Base-by-base conservation (phyloP, 2,888 invertebrate species). In the Margaritifera margaritifera region DNA sequence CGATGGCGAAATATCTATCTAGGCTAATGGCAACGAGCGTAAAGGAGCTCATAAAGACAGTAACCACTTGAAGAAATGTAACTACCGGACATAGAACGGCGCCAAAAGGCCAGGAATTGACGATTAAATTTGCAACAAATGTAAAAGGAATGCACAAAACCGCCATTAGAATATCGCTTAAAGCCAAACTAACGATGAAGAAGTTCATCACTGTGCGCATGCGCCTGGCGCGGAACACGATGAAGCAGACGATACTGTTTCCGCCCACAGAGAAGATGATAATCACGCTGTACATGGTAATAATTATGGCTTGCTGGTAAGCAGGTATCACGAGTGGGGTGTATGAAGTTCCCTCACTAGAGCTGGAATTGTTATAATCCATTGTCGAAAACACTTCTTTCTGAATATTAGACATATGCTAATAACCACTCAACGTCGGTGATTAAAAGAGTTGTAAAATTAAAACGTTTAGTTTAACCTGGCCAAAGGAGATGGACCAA, bases 141-240 rank as follows among this genome's bases (percentile, higher is more conserved):
- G 88, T 89, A 74, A 90, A 89, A 11, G 91, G 91, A 64, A 91
- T 90, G 77, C 91, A 91, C 69, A 91, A 82, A 8, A 90, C 79
- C 5, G 90, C 87, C 86, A 91, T 91, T 59, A 91, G 78, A n/a
- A 91, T 83, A 77, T 91, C 91, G 57, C 89, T 87, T 62, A 86
- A 66, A 19, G 90, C 90, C 63, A 90, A 80, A 72, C 90, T 90
- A 20, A 89, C 86, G 59, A 91, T 90, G 68, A 91, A 87, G 71
- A 89, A 95, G 90, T 97, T 97, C 57, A 97, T 97, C 4, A 97
- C 96, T 0, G 96, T 96, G 83, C 95, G 93, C 96, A 97, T 96
- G 55, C 95, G 92, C 0, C 95, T 94, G 20, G 94, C 94, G 5
- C 94, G 93, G 77, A 94, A 92, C 0, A 97, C 96, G 31, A 96